Base-by-base conservation (phyloP, 2,888 invertebrate species). In the Taenaris catops region DNA sequence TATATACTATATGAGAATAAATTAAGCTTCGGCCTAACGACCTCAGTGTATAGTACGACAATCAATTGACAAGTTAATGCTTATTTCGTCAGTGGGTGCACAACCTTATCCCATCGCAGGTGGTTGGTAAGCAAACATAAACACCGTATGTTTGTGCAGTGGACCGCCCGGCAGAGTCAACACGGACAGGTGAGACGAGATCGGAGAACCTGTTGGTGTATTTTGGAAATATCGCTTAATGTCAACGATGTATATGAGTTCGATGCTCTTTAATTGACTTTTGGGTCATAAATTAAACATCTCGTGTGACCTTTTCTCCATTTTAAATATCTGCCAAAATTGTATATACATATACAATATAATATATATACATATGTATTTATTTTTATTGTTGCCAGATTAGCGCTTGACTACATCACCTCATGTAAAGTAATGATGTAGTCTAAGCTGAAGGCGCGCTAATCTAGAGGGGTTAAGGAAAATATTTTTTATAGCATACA, bases 71-170 rank as follows among this genome's bases (percentile, higher is more conserved):
- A n/a, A n/a, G n/a, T n/a, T n/a, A n/a, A n/a, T n/a, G n/a, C n/a
- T n/a, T n/a, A n/a, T 17, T 38, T 11, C 32, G 19, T 25, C 51
- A 49, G 48, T 50, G 50, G 54, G 43, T 33, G 46, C 11, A n/a
- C 7, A 32, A 24, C 32, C 9, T 24, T 32, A 32, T 23, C 18
- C 24, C 62, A 48, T 53, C 52, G 66, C 73, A 66, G 70, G 70
- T 71, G 72, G 71, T 55, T 62, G 54, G 48, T 47, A 25, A 31
- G 48, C 55, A 61, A 69, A 69, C 58, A 69, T 51, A 62, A 65
- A 64, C 53, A 65, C 31, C 26, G 24, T 37, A 38, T 72, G 63
- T 70, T 69, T 70, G 63, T 41, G 38, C 47, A 50, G 55, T 52
- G 57, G 49, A 51, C 48, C 53, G 45, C 46, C 46, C 44, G 47